Evolutionary conservation across 2,113 vertebrate genomes (phyloP).

Genomic region (Pogona vitticeps): DNA sequence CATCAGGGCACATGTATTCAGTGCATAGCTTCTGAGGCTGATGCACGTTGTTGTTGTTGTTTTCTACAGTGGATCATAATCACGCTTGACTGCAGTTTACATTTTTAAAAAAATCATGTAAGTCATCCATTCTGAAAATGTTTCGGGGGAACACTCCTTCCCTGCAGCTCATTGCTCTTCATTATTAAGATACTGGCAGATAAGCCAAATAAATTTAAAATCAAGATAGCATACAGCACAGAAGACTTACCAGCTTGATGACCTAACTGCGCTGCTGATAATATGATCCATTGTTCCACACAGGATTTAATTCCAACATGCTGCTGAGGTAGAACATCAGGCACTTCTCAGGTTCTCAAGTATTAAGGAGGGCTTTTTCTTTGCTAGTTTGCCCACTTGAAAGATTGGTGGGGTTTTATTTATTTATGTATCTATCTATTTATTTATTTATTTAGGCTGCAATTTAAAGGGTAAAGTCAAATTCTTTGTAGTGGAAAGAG

Average conservation of each 20-base stretch:
- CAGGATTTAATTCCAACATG: conserved; percentile 32
- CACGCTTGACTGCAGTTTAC: conserved; percentile 65
- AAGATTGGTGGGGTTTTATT: not conserved
- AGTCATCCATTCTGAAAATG: conserved; percentile 63
- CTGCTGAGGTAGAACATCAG: conserved; percentile 50
- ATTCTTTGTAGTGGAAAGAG: not conserved
- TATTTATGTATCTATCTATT: not conserved
- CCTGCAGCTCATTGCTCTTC: conserved; percentile 44
- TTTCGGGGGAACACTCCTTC: conserved; percentile 59
- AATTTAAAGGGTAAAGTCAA: not conserved
- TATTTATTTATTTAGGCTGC: not conserved
- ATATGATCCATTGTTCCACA: conserved; percentile 39
- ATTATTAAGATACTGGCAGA: conserved; percentile 65
- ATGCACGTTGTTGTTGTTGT: conserved; percentile 31
- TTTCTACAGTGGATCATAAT: conserved; percentile 55
- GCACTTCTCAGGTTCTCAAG: conserved; percentile 51
- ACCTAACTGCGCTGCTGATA: conserved; percentile 45
- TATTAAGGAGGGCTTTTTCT: not conserved
- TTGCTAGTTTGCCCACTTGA: not conserved
- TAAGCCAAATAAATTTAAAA: conserved; percentile 70
- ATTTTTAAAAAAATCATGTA: conserved; percentile 70
- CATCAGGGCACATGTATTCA: conserved; percentile 54
- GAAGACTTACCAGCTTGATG: conserved; percentile 58
- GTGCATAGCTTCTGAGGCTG: conserved; percentile 63
- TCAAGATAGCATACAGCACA: conserved; percentile 56